These are phyloP conservation scores for Scyliorhinus canicula DNA, from an alignment of 2,797 vertebrate species.

Conservation along the genomic window DNA sequence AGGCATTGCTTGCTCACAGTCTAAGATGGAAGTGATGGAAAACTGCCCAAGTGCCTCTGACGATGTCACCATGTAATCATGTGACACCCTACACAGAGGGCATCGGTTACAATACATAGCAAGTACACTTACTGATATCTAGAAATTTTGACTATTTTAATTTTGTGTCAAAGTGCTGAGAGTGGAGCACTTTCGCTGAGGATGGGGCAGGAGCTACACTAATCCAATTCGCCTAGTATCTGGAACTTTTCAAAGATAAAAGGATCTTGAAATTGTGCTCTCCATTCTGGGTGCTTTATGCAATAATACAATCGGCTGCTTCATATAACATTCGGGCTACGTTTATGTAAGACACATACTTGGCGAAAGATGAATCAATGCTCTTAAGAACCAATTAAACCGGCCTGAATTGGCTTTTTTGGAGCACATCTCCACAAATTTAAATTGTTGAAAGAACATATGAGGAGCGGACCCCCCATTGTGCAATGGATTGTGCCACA, in stretches of 20 bases:
- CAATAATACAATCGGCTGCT: background rate
- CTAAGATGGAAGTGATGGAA: too few relatives aligned
- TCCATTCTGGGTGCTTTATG: background rate
- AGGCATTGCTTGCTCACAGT: too few relatives aligned
- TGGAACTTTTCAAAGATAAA: background rate
- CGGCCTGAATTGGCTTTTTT: background rate
- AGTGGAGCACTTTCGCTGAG: background rate
- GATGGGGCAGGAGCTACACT: background rate
- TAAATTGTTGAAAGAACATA: background rate
- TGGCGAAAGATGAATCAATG: background rate
- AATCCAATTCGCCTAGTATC: background rate
- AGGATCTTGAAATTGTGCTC: background rate
- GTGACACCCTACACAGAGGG: too few relatives aligned
- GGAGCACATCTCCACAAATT: background rate
- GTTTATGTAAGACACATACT: background rate
- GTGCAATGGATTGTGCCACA: background rate
- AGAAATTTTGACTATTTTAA: background rate
- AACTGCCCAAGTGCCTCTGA: too few relatives aligned
- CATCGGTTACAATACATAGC: too few relatives aligned
- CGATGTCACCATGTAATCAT: too few relatives aligned
- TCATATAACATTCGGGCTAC: background rate
- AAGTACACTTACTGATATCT: background rate
- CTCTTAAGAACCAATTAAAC: background rate
- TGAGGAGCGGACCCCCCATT: background rate
- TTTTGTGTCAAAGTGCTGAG: background rate